Base-by-base conservation (phyloP, 1,140 invertebrate genomes). In the Diachasma alloeum region DNA sequence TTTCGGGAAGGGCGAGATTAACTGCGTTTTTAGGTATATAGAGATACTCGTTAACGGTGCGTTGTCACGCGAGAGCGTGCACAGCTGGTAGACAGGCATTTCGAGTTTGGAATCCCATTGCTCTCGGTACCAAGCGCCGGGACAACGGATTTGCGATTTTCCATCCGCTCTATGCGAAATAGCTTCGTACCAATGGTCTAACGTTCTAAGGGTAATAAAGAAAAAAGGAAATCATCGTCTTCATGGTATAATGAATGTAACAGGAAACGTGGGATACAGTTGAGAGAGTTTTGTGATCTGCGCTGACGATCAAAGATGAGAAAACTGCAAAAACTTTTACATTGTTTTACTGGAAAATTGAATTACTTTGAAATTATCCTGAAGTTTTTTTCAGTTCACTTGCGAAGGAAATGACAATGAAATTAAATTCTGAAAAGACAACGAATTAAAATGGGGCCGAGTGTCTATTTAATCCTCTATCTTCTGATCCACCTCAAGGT, bases 51-150 rank as follows among this genome's bases (percentile, higher is more conserved):
- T 72, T 76, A 76, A 76, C 69, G 75, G 69, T 76, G 68, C 53
- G 53, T 76, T 76, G 75, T 76, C 75, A 76, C 75, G 75, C 75
- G 37, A 76, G 53, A 76, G 42, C 42, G 56, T 75, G 74, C 67
- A 76, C 75, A 76, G 75, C 36, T 76, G 75, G 56, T 44, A 72
- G 48, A 76, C 68, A 72, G 48, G 75, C 56, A 76, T 76, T 76
- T 76, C 66, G 44, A 44, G 44, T 75, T 75, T 69, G 15, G 46
- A 59, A 70, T 68, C 22, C 42, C 37, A 74, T 74, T 66, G 17
- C 72, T 36, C 31, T 53, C 70, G 70, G 70, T 72, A 72, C 70
- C 70, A 72, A 24, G 44, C 46, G 22, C 44, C 22, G 70, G 24
- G 15, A 56, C 19, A 39, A 63, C 53, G 46, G 31, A 63, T 63